A percentile compares a stretch with the other conserved stretches of the same genome.
phyloP scores from a whole-genome alignment of 1,140 invertebrate genomes.

The Achroia grisella region DNA sequence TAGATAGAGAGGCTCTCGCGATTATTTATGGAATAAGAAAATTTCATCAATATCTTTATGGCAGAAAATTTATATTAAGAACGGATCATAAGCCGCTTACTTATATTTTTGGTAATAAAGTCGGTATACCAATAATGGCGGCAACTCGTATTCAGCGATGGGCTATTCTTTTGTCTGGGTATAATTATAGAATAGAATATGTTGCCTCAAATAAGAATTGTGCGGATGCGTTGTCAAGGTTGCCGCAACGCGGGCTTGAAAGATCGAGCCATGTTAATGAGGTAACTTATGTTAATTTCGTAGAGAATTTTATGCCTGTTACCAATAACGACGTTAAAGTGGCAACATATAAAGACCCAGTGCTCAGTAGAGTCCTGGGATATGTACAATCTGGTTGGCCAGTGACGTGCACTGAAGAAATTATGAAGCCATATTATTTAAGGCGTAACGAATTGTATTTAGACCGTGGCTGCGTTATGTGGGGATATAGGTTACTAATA shows the following conservation, averaged over 20 bases:
- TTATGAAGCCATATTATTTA: slow-evolving; percentile 15
- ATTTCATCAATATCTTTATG: slow-evolving; percentile 50
- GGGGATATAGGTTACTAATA: slow-evolving; percentile 19
- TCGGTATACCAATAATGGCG: slow-evolving; percentile 34
- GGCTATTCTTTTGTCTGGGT: slow-evolving; percentile 24
- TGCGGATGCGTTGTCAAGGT: too few relatives aligned
- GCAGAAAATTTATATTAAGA: slow-evolving; percentile 15
- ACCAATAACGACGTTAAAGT: slow-evolving; percentile 17
- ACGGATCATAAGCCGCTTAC: slow-evolving; percentile 68
- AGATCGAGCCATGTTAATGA: too few relatives aligned
- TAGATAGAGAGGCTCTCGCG: slow-evolving; percentile 60
- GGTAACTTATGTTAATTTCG: too few relatives aligned
- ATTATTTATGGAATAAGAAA: slow-evolving; percentile 57
- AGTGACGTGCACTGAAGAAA: slow-evolving; percentile 4
- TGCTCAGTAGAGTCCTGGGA: slow-evolving; percentile 4
- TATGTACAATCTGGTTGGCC: slow-evolving; percentile 13
- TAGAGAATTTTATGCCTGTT: too few relatives aligned
- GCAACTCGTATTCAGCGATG: slow-evolving; percentile 10
- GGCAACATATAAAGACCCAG: slow-evolving; percentile 15
- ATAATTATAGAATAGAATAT: slow-evolving; percentile 24
- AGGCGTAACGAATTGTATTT: slow-evolving; percentile 15
- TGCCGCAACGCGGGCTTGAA: too few relatives aligned
- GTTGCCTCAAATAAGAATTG: too few relatives aligned
- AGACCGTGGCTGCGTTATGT: slow-evolving; percentile 17
- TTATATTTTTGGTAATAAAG: slow-evolving; percentile 48